Conservation (phyloP, 2,797 vertebrate genomes). For the Sebastes reedi region DNA sequence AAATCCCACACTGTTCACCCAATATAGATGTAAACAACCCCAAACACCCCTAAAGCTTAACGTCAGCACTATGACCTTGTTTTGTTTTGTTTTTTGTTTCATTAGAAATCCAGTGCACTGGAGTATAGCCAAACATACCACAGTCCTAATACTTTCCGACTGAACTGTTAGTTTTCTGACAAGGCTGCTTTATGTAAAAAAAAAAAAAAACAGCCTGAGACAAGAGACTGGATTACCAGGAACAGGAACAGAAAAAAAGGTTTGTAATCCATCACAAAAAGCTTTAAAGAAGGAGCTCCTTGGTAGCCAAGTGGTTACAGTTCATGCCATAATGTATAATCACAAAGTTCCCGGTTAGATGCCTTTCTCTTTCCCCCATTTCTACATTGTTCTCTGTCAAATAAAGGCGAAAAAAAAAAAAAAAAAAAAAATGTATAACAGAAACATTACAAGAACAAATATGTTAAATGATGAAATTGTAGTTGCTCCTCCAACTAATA, state of each 20-base stretch:
- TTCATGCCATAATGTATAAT: neutral
- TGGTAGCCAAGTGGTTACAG: neutral
- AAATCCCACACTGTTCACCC: neutral
- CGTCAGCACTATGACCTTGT: neutral
- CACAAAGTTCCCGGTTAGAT: too few relatives aligned
- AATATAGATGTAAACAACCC: constrained; percentile 4
- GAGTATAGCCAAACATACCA: neutral
- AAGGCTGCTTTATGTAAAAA: neutral
- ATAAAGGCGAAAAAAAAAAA: neutral
- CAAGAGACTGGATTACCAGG: neutral
- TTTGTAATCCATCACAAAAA: neutral
- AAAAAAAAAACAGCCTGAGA: neutral
- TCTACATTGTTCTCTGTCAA: too few relatives aligned
- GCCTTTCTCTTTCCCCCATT: too few relatives aligned
- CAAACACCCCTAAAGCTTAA: constrained; percentile 4
- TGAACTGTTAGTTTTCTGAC: neutral
- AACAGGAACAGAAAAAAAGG: neutral
- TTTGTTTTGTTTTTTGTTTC: neutral
- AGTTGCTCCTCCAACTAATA: neutral
- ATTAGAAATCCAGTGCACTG: neutral
- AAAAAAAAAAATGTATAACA: too few relatives aligned
- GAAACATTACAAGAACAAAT: neutral
- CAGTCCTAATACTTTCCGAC: neutral
- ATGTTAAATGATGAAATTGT: neutral
- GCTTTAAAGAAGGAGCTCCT: neutral